Evolutionary conservation across 2,888 invertebrate genomes (phyloP), one percentile per base, ranked within the genome.

Genomic region (Melipona bicolor): DNA sequence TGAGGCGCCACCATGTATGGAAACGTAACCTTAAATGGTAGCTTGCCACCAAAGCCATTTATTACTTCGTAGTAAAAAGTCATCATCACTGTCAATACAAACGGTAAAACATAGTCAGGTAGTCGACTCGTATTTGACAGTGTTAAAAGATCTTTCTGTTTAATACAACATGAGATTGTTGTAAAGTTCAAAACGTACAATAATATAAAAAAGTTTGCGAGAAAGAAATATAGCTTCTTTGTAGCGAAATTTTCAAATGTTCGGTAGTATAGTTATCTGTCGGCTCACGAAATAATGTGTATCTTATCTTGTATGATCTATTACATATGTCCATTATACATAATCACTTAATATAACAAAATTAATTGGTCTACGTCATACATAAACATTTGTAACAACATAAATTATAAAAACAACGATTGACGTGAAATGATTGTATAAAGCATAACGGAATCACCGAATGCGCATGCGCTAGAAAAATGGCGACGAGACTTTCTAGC

Each of bases 11-110:
- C 91, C 91, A 87, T 91, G 88, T 91, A 91, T 85, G 91, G 92
- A 77, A 87, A 71, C 81, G 79, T 72, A 87, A 81, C 92, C 92
- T 91, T 92, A 92, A 91, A 92, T 88, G 92, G 92, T 78, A 92
- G 82, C 91, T 92, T 92, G 91, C 82, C 79, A 81, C 77, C 86
- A 85, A 84, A 86, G 87, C 86, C 76, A 65, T 88, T 88, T 83
- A 77, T 75, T 65, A 87, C 62, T 84, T 85, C 72, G 24, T 65
- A 65, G 62, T 36, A 81, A 86, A 85, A 85, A 89, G 74, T 68
- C 59, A 78, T 52, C 86, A 81, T 67, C 76, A 71, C 70, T 71
- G 78, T 71, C 77, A 68, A 77, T 80, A 74, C 61, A 74, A 79
- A 64, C 71, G 59, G 68, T 52, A 54, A 81, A 80, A 64, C 75